A percentile compares a stretch with the other conserved stretches of the same genome.
Conservation (phyloP, 2,888 invertebrate genomes). For the Epinotia bilunana region DNA sequence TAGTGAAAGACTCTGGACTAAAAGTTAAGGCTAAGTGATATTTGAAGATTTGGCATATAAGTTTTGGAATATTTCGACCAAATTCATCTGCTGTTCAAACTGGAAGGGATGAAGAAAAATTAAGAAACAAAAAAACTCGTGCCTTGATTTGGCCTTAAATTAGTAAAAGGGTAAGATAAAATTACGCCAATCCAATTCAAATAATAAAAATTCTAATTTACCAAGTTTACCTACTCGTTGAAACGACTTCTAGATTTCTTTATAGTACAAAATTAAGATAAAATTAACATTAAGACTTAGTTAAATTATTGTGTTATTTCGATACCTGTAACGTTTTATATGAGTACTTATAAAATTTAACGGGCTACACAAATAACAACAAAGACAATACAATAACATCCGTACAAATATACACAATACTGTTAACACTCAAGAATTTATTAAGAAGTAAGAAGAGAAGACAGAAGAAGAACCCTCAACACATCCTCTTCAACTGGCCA, state of each 20-base stretch:
- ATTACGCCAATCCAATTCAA: constrained; percentile 69
- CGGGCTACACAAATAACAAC: constrained; percentile 67
- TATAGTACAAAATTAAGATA: constrained; percentile 83
- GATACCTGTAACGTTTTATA: constrained; percentile 82
- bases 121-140: constrained; percentile 69
- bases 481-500: constrained; percentile 10
- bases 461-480: constrained; percentile 47
- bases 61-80: constrained; percentile 80
- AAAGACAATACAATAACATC: constrained; percentile 65
- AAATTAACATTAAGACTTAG: constrained; percentile 83
- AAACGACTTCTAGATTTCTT: constrained; percentile 81
- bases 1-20: constrained; percentile 80
- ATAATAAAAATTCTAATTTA: constrained; percentile 77
- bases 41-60: constrained; percentile 78
- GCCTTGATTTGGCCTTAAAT: constrained; percentile 86
- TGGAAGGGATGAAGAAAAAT: constrained; percentile 73
- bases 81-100: constrained; percentile 78
- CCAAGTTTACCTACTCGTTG: constrained; percentile 81
- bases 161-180: constrained; percentile 82
- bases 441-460: constrained; percentile 56
- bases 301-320: constrained; percentile 81
- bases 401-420: constrained; percentile 53
- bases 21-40: constrained; percentile 80
- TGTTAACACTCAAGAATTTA: constrained; percentile 43
- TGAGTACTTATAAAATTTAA: constrained; percentile 72